Percentiles rank a stretch among this genome's conserved stretches.
Evolutionary conservation across 2,888 invertebrate species (phyloP).

Genomic region (Orthosia incerta): DNA sequence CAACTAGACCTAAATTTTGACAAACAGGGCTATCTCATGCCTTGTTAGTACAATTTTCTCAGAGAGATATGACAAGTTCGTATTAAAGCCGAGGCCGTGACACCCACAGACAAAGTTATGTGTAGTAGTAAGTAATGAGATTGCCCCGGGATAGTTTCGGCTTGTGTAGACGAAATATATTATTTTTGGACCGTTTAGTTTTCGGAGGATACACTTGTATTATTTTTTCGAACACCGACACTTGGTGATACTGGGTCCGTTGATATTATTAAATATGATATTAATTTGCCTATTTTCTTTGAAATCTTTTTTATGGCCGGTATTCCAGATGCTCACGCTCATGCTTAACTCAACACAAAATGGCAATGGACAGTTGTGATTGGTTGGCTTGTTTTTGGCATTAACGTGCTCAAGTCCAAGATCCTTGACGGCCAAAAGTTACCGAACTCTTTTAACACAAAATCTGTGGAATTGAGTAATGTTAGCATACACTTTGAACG

Average conservation of each 20-base stretch:
- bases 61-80: slow-evolving; percentile 33
- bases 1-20: slow-evolving; percentile 2
- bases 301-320: too few species aligned
- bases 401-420: too few species aligned
- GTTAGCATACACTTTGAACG: too few species aligned
- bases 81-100: slow-evolving; percentile 28
- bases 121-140: slow-evolving; percentile 37
- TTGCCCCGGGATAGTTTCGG: slow-evolving; percentile 9
- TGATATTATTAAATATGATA: not conserved
- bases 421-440: too few species aligned
- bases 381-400: too few species aligned
- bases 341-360: too few species aligned
- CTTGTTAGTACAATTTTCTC: slow-evolving; percentile 40
- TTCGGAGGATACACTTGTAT: not conserved
- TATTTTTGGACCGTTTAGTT: not conserved
- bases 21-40: slow-evolving; percentile 30
- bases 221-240: not conserved
- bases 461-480: too few species aligned
- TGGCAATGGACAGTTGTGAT: too few species aligned
- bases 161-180: slow-evolving; percentile 17
- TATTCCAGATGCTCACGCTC: too few species aligned
- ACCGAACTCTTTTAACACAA: too few species aligned
- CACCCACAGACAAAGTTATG: slow-evolving; percentile 42
- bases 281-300: not conserved
- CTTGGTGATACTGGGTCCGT: not conserved